Base-by-base conservation (phyloP, 2,113 vertebrate species). In the Heterotis niloticus region DNA sequence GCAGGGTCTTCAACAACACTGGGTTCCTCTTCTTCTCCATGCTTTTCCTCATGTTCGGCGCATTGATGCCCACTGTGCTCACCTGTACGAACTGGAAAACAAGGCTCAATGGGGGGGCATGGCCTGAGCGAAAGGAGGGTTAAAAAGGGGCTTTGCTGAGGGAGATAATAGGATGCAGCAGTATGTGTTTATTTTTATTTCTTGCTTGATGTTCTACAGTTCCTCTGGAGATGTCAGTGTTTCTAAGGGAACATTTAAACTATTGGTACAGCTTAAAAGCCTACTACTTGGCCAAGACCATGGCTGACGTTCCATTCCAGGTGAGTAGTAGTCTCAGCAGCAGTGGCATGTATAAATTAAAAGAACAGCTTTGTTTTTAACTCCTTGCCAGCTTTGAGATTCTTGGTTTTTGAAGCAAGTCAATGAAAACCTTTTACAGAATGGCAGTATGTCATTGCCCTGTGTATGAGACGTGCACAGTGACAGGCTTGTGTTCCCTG, bases 11-110 rank as follows among this genome's bases (percentile, higher is more conserved):
- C 91, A 98, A 98, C 94, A 99, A 99, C 92, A 98, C 96, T 0
- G 96, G 97, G 82, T 99, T 97, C 87, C 96, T 99, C 86, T 99
- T 99, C 92, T 98, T 99, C 92, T 99, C 98, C 88, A 98, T 99
- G 96, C 93, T 99, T 28, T 99, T 99, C 90, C 94, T 99, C 82
- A 99, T 98, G 97, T 99, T 99, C 4, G 96, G 96, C 0, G 98
- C 97, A 0, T 92, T 99, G 79, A 98, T 99, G 97, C 98, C 98
- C 75, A 99, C 98, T 1, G 93, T 99, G 83, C 94, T 99, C 70
- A 99, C 98, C 79, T 99, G 98, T 99, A 94, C 96, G 95, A 52
- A 1, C 16, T 10, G 7, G 29, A n/a, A 11, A 10, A 34, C 10
- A 9, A 17, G 69, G 7, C 34, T 44, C 34, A 44, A 7, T 44